phyloP scores from a whole-genome alignment of 2,797 vertebrate genomes.

The Gymnoscopelus braueri region DNA sequence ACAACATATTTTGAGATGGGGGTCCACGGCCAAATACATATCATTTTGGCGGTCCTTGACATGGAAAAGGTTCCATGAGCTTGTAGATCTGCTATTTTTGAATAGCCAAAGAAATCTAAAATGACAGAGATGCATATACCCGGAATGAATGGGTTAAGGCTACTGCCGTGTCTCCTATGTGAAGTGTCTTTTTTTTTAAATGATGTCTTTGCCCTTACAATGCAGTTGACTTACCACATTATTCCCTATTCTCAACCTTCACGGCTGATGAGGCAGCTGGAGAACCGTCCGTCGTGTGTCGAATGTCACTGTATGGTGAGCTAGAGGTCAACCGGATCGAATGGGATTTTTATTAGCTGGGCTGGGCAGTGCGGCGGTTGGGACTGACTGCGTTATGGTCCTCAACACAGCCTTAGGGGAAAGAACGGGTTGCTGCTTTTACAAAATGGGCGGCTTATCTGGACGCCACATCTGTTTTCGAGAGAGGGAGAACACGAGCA shows the following conservation, averaged over 20 bases:
- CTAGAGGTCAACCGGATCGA: constrained; percentile 52
- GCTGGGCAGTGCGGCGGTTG: constrained; percentile 22
- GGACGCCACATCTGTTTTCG: constrained; percentile 59
- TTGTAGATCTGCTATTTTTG: too few species aligned
- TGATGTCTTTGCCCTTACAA: constrained; percentile 27
- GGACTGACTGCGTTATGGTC: constrained; percentile 57
- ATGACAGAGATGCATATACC: too few species aligned
- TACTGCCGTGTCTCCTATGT: constrained; percentile 1
- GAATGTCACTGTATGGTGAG: constrained; percentile 34
- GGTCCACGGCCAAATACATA: too few species aligned
- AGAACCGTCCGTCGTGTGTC: constrained; percentile 47
- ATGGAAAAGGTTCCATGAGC: too few species aligned
- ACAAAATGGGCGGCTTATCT: constrained; percentile 60
- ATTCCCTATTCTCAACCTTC: constrained; percentile 23
- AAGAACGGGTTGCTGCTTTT: constrained; percentile 40
- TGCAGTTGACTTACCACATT: background rate
- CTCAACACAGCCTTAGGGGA: constrained; percentile 60
- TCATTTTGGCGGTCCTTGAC: too few species aligned
- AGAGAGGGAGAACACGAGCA: constrained; percentile 21
- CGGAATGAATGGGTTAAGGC: background rate
- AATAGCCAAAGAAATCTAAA: too few species aligned
- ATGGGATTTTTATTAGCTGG: constrained; percentile 71
- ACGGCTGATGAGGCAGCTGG: constrained; percentile 41
- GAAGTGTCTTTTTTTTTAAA: constrained; percentile 24
- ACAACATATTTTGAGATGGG: too few species aligned